A percentile compares a stretch with the other conserved stretches of the same genome.
Conservation (phyloP, 2,113 vertebrate genomes). For the human region DNA sequence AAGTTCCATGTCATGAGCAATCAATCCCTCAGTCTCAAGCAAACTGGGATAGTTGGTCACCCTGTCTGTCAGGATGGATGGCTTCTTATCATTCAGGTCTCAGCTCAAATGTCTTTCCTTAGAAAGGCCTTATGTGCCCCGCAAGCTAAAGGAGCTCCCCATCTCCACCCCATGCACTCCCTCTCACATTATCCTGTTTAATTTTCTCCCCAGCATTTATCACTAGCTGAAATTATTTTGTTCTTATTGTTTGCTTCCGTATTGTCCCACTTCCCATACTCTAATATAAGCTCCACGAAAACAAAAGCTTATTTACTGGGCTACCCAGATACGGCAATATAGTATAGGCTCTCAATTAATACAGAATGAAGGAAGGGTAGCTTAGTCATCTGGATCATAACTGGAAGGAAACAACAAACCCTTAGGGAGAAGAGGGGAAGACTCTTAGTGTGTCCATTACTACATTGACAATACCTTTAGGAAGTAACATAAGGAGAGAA, state of each 20-base stretch:
- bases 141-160: not conserved
- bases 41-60: not conserved
- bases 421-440: not conserved
- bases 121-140: not conserved
- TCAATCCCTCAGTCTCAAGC: not conserved
- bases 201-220: not conserved
- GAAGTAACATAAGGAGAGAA: not conserved
- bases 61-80: not conserved
- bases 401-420: slow-evolving; percentile 6
- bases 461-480: not conserved
- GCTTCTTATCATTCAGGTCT: not conserved
- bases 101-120: not conserved
- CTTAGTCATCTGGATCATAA: not conserved
- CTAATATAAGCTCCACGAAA: not conserved
- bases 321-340: not conserved
- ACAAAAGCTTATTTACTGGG: not conserved
- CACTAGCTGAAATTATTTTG: not conserved
- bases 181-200: not conserved
- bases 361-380: not conserved
- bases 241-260: not conserved
- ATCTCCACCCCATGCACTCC: no score
- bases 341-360: not conserved
- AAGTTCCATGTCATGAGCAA: not conserved
- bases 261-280: not conserved
- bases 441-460: not conserved